Evolutionary conservation across 30 jellyfish, hydroid and myxozoan genomes (phyloP).

Genomic region (Aurelia sp.): DNA sequence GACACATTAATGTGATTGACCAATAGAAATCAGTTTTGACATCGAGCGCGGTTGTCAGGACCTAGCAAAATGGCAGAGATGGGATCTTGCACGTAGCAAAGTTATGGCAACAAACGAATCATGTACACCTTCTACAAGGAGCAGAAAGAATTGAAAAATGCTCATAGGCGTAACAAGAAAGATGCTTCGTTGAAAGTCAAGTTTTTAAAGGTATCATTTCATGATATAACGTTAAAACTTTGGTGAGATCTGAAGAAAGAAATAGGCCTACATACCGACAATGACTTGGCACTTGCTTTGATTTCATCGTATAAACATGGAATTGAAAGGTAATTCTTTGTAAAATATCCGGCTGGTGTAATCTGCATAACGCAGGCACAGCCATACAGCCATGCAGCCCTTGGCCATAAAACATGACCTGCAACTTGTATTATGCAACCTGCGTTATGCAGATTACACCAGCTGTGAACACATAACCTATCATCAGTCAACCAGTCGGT

Average conservation of each 20-base stretch:
- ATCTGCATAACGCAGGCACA: no score
- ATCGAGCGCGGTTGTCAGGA: no score
- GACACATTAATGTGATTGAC: no score
- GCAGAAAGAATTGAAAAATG: background rate
- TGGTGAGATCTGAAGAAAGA: background rate
- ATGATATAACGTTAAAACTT: background rate
- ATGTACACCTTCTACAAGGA: background rate
- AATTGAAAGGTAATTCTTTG: background rate
- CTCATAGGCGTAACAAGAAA: slow-evolving; percentile 5
- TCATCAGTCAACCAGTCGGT: no score
- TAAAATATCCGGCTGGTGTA: no score
- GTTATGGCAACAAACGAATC: background rate
- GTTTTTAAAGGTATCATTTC: background rate
- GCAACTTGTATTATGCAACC: no score
- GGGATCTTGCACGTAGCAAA: background rate
- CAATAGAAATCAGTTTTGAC: no score
- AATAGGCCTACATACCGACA: slow-evolving; percentile 16
- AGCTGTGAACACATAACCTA: no score
- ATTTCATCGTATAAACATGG: slow-evolving; percentile 1
- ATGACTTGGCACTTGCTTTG: slow-evolving; percentile 5
- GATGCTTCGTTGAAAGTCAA: background rate
- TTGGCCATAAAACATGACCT: no score
- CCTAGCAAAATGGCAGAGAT: no score
- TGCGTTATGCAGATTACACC: no score
- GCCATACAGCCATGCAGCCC: no score